These are phyloP conservation scores for Drosophila willistoni DNA, from an alignment of 1,140 invertebrate genomes.

Conservation along the genomic window DNA sequence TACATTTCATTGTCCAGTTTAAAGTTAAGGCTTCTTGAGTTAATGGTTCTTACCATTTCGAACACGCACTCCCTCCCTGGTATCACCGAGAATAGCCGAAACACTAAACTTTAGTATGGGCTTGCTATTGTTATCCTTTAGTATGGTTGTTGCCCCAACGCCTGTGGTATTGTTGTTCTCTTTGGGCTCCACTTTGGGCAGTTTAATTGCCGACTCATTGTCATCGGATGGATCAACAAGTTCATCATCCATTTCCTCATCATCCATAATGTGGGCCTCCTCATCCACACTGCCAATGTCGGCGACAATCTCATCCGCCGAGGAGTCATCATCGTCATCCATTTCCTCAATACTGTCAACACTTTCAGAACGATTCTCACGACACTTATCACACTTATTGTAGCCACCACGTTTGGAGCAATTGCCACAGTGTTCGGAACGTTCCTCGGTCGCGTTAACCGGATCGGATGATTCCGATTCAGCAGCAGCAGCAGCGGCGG, in stretches of 20 bases:
- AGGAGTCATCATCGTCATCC: slow-evolving; percentile 72
- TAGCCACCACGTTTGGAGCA: slow-evolving; percentile 72
- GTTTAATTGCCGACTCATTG: slow-evolving; percentile 51
- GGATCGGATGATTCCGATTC: slow-evolving; percentile 10
- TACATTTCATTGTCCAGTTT: not conserved
- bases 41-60: slow-evolving; percentile 80
- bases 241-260: slow-evolving; percentile 68
- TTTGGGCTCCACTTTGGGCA: slow-evolving; percentile 75
- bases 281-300: slow-evolving; percentile 66
- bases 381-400: slow-evolving; percentile 80
- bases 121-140: slow-evolving; percentile 85
- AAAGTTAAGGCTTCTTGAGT: not conserved
- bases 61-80: slow-evolving; percentile 82
- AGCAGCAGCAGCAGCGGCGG: slow-evolving; percentile 17
- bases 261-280: slow-evolving; percentile 55
- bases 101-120: slow-evolving; percentile 96
- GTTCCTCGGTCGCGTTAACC: slow-evolving; percentile 27
- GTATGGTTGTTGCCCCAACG: slow-evolving; percentile 61
- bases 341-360: slow-evolving; percentile 73
- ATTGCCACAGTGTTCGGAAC: slow-evolving; percentile 46
- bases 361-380: slow-evolving; percentile 65
- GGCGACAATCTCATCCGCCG: slow-evolving; percentile 70
- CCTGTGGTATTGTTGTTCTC: slow-evolving; percentile 28
- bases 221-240: slow-evolving; percentile 53
- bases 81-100: slow-evolving; percentile 92